Evolutionary conservation across 2,113 vertebrate genomes (phyloP), one percentile per base, ranked within the genome.

Genomic region (Pseudopipra pipra): DNA sequence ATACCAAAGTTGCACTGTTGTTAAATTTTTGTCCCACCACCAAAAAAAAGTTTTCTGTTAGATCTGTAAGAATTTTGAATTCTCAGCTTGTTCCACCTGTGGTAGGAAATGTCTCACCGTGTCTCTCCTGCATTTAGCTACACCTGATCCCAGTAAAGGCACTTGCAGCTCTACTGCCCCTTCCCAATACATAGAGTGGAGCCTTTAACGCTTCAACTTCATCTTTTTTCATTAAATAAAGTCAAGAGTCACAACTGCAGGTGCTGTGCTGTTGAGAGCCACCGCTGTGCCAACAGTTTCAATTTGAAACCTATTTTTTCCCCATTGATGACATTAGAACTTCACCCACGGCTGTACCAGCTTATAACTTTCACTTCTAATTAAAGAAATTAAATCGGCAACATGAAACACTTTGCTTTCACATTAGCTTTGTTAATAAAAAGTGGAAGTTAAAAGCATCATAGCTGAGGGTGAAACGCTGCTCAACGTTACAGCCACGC

Each of bases 291-390:
- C 96, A 96, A 96, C 78, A 90, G n/a, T 96, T 98, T 97, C 96
- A 94, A 98, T 98, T 97, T 98, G 54, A 96, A 98, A 94, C 90
- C 94, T 92, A 94, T 97, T 98, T 63, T 97, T 68, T 78, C 93
- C 93, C 95, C 79, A 97, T 77, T 96, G 96, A 97, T 96, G 95
- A 96, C 92, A 96, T 96, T 89, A 97, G 97, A 98, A 97, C 94
- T 96, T 97, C 89, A 98, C 97, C 97, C 96, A 97, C 96, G 97
- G 98, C 98, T 95, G 95, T 95, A 75, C 65, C 93, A 94, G 97
- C 91, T 97, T 97, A 95, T 96, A 97, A 97, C 96, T 97, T 97
- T 97, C 97, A 96, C 97, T 98, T 98, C 98, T 98, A 98, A 98
- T 98, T 98, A 98, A 98, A 98, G 93, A 97, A 98, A 97, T 97